Evolutionary conservation across 2,797 vertebrate genomes (phyloP), one percentile per base, ranked within the genome.

Genomic region (Sitta carolinensis): DNA sequence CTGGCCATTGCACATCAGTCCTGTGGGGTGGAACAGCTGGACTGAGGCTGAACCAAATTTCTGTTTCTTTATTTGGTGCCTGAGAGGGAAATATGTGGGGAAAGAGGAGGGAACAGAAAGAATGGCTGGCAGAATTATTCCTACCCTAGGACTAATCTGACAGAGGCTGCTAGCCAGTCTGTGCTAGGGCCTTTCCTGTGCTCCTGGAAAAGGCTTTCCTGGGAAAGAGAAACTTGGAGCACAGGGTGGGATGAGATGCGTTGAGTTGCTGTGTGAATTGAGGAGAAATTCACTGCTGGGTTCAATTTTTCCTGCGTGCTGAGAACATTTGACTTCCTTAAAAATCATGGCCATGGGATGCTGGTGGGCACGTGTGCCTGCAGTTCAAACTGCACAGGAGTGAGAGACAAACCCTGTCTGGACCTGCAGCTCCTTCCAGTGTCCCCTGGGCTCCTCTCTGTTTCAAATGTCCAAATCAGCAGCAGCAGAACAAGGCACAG

Each of bases 231-330:
- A 27, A 13, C 52, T 51, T 20, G 27, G 26, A 79, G n/a, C 7
- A 74, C 57, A 78, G 16, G 8, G 38, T 54, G 21, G 66, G 64
- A 79, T 27, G 17, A 13, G 25, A 40, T 58, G 52, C n/a, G 30
- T 6, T 8, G 9, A 13, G 13, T 4, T 73, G 22, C 27, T 64
- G 5, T n/a, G 10, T 27, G 69, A 63, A 38, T 50, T 7, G 12
- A 40, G 38, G 58, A 42, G 20, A 45, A 72, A 36, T 18, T 23
- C 13, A 5, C 3, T 9, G 0, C 27, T 0, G 4, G 11, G 2
- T 36, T 38, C 15, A 4, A 2, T 40, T 58, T 69, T 73, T 11
- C 25, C 22, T 11, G 0, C 0, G 0, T 25, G 42, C 21, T 66
- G 38, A 40, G 83, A 68, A 29, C 5, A 5, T 15, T 50, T 45